Conservation (phyloP, 1,140 invertebrate genomes). For the Asbolus verrucosus region DNA sequence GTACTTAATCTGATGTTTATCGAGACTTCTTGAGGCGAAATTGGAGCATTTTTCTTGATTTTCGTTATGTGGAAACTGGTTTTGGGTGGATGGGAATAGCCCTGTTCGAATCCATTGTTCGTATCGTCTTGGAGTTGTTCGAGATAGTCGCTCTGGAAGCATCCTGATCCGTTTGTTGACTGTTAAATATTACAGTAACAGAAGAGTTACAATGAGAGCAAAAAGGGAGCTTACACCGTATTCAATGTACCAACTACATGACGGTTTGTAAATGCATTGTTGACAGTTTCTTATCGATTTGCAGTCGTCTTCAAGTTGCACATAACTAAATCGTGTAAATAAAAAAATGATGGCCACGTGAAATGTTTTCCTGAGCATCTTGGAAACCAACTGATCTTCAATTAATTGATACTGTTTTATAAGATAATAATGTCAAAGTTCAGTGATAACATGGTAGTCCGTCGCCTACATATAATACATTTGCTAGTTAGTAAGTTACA, state of each 20-base stretch:
- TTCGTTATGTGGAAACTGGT: background rate
- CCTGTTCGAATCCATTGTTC: background rate
- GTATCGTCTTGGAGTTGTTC: background rate
- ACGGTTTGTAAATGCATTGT: slow-evolving; percentile 13
- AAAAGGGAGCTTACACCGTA: slow-evolving; percentile 18
- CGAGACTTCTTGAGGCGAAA: slow-evolving; percentile 9
- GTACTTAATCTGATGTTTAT: slow-evolving; percentile 15
- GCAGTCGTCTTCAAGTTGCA: background rate
- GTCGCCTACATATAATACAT: no score
- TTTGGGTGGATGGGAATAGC: slow-evolving; percentile 4
- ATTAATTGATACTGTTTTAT: no score
- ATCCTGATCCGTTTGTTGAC: slow-evolving; percentile 16
- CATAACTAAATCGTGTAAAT: slow-evolving; percentile 1
- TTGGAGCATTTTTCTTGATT: background rate
- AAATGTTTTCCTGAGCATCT: no score
- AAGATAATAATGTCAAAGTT: no score
- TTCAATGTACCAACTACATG: slow-evolving; percentile 18
- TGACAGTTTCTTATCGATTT: slow-evolving; percentile 8
- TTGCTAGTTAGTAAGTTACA: no score
- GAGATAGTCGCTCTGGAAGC: slow-evolving; percentile 7
- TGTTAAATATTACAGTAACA: background rate
- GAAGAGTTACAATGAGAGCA: no score
- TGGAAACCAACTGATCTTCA: no score
- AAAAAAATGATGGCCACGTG: no score
- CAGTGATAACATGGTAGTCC: no score